These are phyloP conservation scores for Spodoptera exigua DNA, from an alignment of 2,888 invertebrate species.

Conservation along the genomic window DNA sequence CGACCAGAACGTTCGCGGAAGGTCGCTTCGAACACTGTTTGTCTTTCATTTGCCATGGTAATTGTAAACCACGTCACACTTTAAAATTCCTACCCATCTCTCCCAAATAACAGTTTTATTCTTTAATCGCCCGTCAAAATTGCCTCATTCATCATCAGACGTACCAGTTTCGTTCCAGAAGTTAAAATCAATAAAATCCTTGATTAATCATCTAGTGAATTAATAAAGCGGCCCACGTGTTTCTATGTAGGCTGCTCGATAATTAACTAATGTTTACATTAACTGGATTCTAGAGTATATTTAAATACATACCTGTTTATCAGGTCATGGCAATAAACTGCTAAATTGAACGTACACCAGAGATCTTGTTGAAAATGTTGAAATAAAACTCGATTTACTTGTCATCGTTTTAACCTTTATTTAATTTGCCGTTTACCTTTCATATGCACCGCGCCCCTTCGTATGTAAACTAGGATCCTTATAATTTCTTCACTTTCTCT, in stretches of 20 bases:
- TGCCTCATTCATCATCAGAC: constrained; percentile 9
- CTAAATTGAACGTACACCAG: constrained; percentile 42
- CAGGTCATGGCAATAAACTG: constrained; percentile 57
- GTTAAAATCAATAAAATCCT: constrained; percentile 21
- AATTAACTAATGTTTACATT: constrained; percentile 58
- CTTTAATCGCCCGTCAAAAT: constrained; percentile 4
- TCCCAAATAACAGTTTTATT: constrained; percentile 2
- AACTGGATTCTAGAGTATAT: constrained; percentile 48
- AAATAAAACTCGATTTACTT: constrained; percentile 31
- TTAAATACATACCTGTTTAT: constrained; percentile 53
- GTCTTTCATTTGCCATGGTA: constrained; percentile 52
- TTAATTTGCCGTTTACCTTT: constrained; percentile 12
- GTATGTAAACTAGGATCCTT: constrained; percentile 57
- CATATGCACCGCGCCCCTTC: constrained; percentile 18
- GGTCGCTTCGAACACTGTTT: constrained; percentile 64
- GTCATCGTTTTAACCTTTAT: constrained; percentile 12
- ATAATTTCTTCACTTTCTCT: constrained; percentile 61
- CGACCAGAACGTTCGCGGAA: constrained; percentile 71
- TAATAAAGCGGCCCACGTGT: constrained; percentile 44
- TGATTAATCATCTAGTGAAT: constrained; percentile 32
- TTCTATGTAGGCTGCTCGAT: constrained; percentile 40
- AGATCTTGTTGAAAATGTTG: constrained; percentile 46
- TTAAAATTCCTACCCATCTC: constrained; percentile 14
- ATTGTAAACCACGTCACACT: constrained; percentile 25
- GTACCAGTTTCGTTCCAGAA: constrained; percentile 19